Evolutionary conservation across 2,888 invertebrate species (phyloP).

Genomic region (Limnephilus lunatus): DNA sequence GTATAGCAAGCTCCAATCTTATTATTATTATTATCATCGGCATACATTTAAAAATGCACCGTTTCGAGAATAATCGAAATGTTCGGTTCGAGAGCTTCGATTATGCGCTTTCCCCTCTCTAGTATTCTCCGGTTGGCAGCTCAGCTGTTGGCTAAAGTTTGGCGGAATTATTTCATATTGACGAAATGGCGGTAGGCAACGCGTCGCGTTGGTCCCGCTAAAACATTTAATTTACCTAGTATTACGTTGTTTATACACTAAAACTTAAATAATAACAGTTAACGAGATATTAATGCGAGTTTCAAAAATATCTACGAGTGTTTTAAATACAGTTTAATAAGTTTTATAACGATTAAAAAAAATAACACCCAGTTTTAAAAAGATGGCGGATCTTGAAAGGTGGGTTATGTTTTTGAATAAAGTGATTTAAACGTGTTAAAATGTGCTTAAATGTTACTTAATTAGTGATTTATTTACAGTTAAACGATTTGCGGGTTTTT

Average conservation of each 20-base stretch:
- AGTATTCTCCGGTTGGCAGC: neutral
- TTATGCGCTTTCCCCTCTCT: neutral
- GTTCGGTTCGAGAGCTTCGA: neutral
- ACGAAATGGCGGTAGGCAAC: neutral
- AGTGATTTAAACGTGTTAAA: neutral
- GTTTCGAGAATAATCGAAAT: neutral
- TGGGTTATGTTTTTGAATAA: neutral
- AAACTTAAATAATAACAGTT: neutral
- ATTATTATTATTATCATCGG: too few species aligned
- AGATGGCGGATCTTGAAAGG: slow-evolving; percentile 2
- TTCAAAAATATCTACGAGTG: neutral
- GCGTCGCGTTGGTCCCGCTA: neutral
- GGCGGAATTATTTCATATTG: neutral
- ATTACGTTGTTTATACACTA: neutral
- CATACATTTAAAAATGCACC: too few species aligned
- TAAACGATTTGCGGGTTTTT: neutral
- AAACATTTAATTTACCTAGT: neutral
- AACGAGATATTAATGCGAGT: neutral
- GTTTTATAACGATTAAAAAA: neutral
- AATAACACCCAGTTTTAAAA: neutral
- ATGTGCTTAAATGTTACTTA: neutral
- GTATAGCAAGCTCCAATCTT: too few species aligned
- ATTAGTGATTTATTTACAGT: neutral
- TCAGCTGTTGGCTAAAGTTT: neutral
- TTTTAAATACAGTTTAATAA: neutral